Percentiles rank a stretch among this genome's conserved stretches.
phyloP scores from a whole-genome alignment of 2,888 invertebrate genomes.

The Nomada fucata region DNA sequence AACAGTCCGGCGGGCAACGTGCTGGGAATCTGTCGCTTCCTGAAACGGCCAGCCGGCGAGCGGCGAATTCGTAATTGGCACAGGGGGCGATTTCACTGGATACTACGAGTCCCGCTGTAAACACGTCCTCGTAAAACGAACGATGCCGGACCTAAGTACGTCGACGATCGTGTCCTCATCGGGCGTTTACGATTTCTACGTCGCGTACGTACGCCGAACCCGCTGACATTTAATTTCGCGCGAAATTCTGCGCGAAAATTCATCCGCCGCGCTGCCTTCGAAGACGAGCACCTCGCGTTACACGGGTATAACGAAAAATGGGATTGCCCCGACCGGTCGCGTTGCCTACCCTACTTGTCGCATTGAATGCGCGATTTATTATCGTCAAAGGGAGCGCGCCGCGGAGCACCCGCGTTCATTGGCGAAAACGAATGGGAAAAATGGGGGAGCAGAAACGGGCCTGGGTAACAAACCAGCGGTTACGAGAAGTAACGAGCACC shows the following conservation, averaged over 20 bases:
- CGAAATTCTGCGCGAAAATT: background rate
- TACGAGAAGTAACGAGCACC: slow-evolving; percentile 10
- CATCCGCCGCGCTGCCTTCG: too few relatives aligned
- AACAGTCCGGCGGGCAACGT: slow-evolving; percentile 69
- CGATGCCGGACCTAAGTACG: slow-evolving; percentile 37
- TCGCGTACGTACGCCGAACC: background rate
- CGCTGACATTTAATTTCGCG: background rate
- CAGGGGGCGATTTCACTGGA: slow-evolving; percentile 62
- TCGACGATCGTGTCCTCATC: slow-evolving; percentile 13
- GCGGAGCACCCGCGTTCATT: background rate
- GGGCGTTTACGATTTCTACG: slow-evolving; percentile 26
- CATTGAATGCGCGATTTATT: slow-evolving; percentile 1
- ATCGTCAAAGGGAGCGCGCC: background rate
- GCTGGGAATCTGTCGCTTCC: slow-evolving; percentile 70
- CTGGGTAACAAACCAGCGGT: slow-evolving; percentile 6
- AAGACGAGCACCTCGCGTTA: too few relatives aligned
- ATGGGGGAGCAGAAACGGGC: background rate
- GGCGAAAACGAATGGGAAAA: background rate
- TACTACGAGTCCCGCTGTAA: slow-evolving; percentile 48
- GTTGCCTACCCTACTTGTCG: background rate
- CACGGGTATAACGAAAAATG: background rate
- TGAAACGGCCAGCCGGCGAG: slow-evolving; percentile 65
- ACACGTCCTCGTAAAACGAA: slow-evolving; percentile 58
- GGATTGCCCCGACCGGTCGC: too few relatives aligned
- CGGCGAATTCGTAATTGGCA: slow-evolving; percentile 72